Evolutionary conservation across 2,113 vertebrate species (phyloP), one percentile per base, ranked within the genome.

Genomic region (Rhinopomastus cyanomelas): DNA sequence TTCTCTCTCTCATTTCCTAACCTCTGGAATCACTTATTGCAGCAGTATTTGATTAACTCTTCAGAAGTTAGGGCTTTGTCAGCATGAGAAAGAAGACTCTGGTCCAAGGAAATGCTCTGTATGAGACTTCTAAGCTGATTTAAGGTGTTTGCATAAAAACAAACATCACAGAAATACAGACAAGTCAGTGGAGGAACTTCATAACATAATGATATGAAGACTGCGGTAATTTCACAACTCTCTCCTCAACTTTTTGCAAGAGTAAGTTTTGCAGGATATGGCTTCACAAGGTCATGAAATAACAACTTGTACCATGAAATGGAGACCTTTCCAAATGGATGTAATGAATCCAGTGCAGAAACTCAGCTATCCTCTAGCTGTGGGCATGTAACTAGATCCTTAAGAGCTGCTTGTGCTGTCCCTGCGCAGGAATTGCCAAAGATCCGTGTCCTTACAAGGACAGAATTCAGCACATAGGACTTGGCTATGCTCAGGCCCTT

Each of bases 321-420:
- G 32, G 56, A 73, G 67, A 90, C 12, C 44, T 96, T 89, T 93
- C 53, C 81, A 91, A 91, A 72, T 74, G 60, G 89, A 52, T 69
- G 72, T 60, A 94, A 92, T 73, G 77, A 83, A 95, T 77, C 81
- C 81, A 84, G 30, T 65, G 39, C 76, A 92, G 85, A 91, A 92
- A 74, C 23, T 81, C 3, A 2, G 57, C 32, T 91, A n/a, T 67
- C 53, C 42, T 89, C 46, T 91, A 88, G 88, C 48, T 32, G 53
- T 56, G 51, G 81, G 61, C 52, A 52, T 44, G 79, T 69, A 92
- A 90, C 74, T 66, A 83, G 62, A 92, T 68, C 60, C 57, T 67
- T 65, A 67, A 71, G 55, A 80, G 55, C 49, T 53, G 27, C 16
- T 85, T 64, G 27, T 51, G 16, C 26, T 78, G 64, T 60, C 19